Evolutionary conservation across 2,888 invertebrate genomes (phyloP).

Genomic region (Tetranychus piercei): DNA sequence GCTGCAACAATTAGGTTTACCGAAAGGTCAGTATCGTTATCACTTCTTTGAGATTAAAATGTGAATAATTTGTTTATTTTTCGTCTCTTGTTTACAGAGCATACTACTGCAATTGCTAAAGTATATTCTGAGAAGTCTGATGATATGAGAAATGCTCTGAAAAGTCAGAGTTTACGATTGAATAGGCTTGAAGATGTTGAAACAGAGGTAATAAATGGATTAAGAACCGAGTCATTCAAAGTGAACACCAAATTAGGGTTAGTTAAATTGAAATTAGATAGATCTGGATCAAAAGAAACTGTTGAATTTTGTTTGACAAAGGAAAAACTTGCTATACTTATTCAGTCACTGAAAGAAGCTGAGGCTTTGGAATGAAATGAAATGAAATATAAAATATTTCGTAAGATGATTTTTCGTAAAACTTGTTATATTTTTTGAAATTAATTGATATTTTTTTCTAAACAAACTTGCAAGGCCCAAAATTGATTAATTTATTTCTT

Average conservation of each 20-base stretch:
- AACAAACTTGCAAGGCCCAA: too few relatives aligned
- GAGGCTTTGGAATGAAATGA: background rate
- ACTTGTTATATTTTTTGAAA: too few relatives aligned
- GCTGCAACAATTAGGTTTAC: constrained; percentile 6
- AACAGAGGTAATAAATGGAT: background rate
- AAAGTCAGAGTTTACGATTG: background rate
- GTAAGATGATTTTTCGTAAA: too few relatives aligned
- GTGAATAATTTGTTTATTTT: too few relatives aligned
- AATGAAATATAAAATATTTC: too few relatives aligned
- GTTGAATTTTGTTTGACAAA: background rate
- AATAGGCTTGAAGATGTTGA: background rate
- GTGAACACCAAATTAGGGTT: background rate
- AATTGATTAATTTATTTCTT: too few relatives aligned
- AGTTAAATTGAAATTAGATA: background rate
- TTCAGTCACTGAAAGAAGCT: background rate
- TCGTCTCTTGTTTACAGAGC: background rate
- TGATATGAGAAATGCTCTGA: constrained; percentile 1
- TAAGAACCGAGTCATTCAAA: background rate
- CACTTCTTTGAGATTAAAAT: background rate
- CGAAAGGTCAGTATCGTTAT: background rate
- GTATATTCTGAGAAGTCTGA: background rate
- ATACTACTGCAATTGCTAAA: background rate
- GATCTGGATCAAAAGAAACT: background rate
- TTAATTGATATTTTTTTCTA: too few relatives aligned
- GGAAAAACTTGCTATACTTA: background rate